Percentiles rank a stretch among this genome's conserved stretches.
Evolutionary conservation across 2,888 invertebrate species (phyloP).

Genomic region (Amblyjoppa proteus): DNA sequence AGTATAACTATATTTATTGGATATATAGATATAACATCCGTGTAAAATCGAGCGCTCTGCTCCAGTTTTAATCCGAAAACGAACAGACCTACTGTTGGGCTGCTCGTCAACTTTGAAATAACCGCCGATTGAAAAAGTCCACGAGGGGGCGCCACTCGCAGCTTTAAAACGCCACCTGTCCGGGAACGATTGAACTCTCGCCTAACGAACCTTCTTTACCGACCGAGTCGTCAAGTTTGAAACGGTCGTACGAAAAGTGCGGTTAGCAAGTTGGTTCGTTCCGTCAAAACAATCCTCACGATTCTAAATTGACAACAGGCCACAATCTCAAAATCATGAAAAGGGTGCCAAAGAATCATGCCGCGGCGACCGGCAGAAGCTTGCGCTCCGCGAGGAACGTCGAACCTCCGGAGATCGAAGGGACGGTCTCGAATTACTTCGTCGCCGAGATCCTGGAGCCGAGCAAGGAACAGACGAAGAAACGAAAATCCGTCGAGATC

Average conservation of each 20-base stretch:
- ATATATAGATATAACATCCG: too few species aligned
- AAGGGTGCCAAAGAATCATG: not conserved
- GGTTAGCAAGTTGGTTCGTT: not conserved
- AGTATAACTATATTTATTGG: too few species aligned
- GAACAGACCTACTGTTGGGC: too few species aligned
- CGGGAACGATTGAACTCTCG: not conserved
- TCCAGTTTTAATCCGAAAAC: too few species aligned
- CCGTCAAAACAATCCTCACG: slow-evolving; percentile 1
- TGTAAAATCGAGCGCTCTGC: too few species aligned
- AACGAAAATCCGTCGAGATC: slow-evolving; percentile 74
- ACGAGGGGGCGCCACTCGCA: not conserved
- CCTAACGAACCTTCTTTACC: not conserved
- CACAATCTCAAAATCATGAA: slow-evolving; percentile 1
- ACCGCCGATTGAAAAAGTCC: not conserved
- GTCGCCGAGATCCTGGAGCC: slow-evolving; percentile 67
- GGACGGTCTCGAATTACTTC: slow-evolving; percentile 67
- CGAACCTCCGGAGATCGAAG: slow-evolving; percentile 32
- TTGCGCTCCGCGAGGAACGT: slow-evolving; percentile 69
- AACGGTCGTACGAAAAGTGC: not conserved
- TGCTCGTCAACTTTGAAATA: not conserved
- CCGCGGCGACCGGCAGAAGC: slow-evolving; percentile 41
- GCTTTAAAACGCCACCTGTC: not conserved
- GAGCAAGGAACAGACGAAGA: slow-evolving; percentile 60
- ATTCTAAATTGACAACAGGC: not conserved
- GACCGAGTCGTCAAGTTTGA: not conserved